phyloP scores from a whole-genome alignment of 2,797 vertebrate species.

The Poecilia picta region DNA sequence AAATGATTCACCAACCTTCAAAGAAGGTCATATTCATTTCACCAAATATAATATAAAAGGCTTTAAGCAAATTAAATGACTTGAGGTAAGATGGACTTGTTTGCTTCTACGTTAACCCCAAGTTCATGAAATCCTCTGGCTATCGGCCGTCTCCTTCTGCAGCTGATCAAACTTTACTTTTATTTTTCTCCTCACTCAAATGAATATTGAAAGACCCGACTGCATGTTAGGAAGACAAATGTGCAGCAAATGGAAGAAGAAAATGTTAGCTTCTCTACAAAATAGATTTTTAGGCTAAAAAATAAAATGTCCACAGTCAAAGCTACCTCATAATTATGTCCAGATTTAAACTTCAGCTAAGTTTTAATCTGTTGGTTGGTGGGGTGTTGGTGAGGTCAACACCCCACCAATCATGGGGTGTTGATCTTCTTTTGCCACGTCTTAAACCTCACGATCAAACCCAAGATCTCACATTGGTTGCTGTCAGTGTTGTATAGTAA shows the following conservation, averaged over 20 bases:
- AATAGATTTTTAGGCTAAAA: not conserved
- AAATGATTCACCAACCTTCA: not conserved
- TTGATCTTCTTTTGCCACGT: not conserved
- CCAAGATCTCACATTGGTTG: too few species aligned
- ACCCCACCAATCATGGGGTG: too few species aligned
- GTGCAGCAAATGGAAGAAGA: not conserved
- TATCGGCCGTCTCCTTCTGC: not conserved
- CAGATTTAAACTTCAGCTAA: too few species aligned
- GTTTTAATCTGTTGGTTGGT: too few species aligned
- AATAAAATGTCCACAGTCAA: not conserved
- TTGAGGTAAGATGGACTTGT: not conserved
- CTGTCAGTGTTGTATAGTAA: too few species aligned
- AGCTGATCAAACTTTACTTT: not conserved
- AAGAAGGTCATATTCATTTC: not conserved
- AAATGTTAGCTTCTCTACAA: not conserved
- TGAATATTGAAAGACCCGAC: not conserved
- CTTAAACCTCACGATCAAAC: not conserved
- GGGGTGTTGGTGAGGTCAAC: too few species aligned
- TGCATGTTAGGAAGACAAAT: not conserved
- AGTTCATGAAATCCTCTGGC: not conserved
- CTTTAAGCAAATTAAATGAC: conserved; percentile 3
- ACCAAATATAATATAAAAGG: not conserved
- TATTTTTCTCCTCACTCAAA: not conserved
- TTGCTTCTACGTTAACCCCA: not conserved
- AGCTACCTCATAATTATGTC: not conserved